A percentile compares a stretch with the other conserved stretches of the same genome.
Evolutionary conservation across 64 coral and sea anemone species (phyloP).

Genomic region (Hydrozoanthus tunicans): DNA sequence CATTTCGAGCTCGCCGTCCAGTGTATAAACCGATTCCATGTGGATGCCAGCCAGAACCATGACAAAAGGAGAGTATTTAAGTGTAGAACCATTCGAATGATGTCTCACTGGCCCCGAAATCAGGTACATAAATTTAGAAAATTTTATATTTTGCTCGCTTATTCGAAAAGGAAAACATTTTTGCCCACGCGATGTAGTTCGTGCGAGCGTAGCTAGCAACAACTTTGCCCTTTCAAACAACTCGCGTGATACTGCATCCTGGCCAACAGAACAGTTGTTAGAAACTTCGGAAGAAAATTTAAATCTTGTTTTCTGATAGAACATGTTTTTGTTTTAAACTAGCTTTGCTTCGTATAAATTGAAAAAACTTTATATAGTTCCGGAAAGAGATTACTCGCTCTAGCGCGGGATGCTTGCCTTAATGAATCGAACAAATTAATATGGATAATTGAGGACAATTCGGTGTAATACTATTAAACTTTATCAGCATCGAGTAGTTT

Average conservation of each 20-base stretch:
- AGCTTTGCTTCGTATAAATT: background rate
- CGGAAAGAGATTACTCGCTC: background rate
- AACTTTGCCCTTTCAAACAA: background rate
- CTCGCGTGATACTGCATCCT: background rate
- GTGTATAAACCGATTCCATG: background rate
- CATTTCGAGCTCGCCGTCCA: background rate
- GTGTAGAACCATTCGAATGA: conserved; percentile 29
- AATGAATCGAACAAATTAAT: background rate
- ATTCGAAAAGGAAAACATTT: conserved; percentile 5
- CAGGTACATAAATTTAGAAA: conserved; percentile 20
- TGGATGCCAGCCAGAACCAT: background rate
- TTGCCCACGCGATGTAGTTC: background rate
- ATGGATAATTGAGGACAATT: background rate
- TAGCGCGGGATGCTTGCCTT: background rate
- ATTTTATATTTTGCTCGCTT: background rate
- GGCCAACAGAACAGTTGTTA: background rate
- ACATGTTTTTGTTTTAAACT: background rate
- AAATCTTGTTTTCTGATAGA: background rate
- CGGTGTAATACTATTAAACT: background rate
- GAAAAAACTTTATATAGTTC: background rate
- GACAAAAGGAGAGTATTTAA: background rate
- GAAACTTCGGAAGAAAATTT: background rate
- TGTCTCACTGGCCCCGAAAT: conserved; percentile 34
- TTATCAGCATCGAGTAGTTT: background rate
- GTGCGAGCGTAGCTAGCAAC: no score